Base-by-base conservation (phyloP, 2,888 invertebrate species). In the Hartigia nigra region DNA sequence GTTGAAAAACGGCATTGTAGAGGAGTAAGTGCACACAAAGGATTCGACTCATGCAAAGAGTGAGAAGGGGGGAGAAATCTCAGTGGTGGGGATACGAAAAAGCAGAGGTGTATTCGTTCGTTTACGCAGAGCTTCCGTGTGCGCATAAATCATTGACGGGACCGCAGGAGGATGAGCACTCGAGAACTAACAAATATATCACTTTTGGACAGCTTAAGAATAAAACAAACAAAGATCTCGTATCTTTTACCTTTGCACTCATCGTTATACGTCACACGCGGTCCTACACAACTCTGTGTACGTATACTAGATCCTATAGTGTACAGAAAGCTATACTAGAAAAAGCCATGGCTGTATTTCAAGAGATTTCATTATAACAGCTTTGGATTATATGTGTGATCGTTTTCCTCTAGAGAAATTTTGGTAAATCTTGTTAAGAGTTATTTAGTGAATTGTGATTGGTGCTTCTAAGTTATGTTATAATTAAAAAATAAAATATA, bases 161-260 rank as follows among this genome's bases (percentile, higher is more conserved):
- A 36, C 72, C 70, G 69, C 39, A 70, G 37, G 77, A 70, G 70
- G 32, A 72, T 79, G 69, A 70, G 76, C 74, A 72, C 69, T 75
- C 32, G 80, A 83, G 81, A 79, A 81, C 77, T 79, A 76, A 76
- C 81, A 81, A 80, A 86, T 86, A 83, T 81, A 85, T 86, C 85
- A 83, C 74, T 76, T 83, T 80, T 77, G 77, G 81, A 83, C 86
- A 81, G 79, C 80, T 84, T 79, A 82, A 81, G 82, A 83, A 85
- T 85, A 84, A 84, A 83, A 81, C 81, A 84, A 85, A 83, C 81
- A 82, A 83, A 36, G 55, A 55, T 23, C 14, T 55, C 9, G 55
- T 9, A 55, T 55, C 55, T 23, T 55, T 55, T 55, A 55, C 55
- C 23, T 23, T 55, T 55, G 55, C 55, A 55, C 23, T 55, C 55